Conservation (phyloP, 2,888 invertebrate species). For the Halictus ligatus region DNA sequence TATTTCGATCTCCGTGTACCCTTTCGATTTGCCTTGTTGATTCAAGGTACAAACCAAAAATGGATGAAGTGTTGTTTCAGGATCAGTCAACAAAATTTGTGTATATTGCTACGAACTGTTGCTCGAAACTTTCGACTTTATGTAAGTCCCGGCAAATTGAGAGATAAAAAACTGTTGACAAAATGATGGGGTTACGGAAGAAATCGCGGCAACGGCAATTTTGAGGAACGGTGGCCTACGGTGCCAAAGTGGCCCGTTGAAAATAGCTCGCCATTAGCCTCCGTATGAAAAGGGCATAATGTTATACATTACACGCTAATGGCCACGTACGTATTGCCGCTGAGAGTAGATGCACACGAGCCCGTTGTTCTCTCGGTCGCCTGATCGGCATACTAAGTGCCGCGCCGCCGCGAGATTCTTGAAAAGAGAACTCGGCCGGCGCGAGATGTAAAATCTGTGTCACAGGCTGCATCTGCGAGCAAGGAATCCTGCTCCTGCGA, state of each 20-base stretch:
- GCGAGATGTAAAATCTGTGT: conserved; percentile 56
- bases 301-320: conserved; percentile 79
- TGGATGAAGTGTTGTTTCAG: too few relatives aligned
- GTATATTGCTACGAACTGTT: not conserved
- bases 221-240: conserved; percentile 49
- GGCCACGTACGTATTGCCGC: conserved; percentile 74
- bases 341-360: conserved; percentile 66
- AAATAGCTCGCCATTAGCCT: conserved; percentile 76
- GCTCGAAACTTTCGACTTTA: not conserved
- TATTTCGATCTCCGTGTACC: too few relatives aligned
- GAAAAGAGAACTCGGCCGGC: conserved; percentile 22
- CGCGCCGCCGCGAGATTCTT: conserved; percentile 27
- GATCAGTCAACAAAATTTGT: not conserved
- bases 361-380: conserved; percentile 68
- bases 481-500: conserved; percentile 1
- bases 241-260: conserved; percentile 66
- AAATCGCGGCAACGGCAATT: conserved; percentile 38
- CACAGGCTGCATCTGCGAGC: conserved; percentile 26
- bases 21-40: too few relatives aligned
- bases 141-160: not conserved
- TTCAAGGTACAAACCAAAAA: too few relatives aligned
- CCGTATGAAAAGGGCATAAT: conserved; percentile 74
- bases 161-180: not conserved
- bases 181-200: not conserved
- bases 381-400: conserved; percentile 52